Base-by-base conservation (phyloP, 2,888 invertebrate species). In the Heteromurus nitidus region DNA sequence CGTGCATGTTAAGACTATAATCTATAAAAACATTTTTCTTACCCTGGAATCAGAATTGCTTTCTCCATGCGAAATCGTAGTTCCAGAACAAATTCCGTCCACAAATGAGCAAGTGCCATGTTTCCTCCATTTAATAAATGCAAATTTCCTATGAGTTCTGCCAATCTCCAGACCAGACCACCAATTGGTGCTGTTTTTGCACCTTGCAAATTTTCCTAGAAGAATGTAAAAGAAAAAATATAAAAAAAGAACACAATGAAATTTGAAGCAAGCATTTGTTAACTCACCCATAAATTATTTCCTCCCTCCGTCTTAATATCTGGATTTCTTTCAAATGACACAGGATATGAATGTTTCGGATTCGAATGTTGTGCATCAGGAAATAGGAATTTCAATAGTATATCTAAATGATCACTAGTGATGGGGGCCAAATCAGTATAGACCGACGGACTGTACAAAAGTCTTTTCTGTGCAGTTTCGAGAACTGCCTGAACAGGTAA, bases 1-100 rank as follows among this genome's bases (percentile, higher is more conserved):
- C n/a, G n/a, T n/a, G n/a, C n/a, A n/a, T n/a, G n/a, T n/a, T n/a
- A n/a, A 36, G 36, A 9, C 36, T 36, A 36, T 13, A 36, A 36
- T 5, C 36, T 36, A 47, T 47, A 47, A 47, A 22, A 55, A 55
- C 24, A 55, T 55, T 7, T 30, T 62, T 93, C 95, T 94, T 90
- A 96, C 96, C 96, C 96, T 24, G 95, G 94, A 86, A 97, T 92
- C 44, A 91, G 88, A 82, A 94, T 91, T 70, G 92, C 92, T 87
- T 93, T 93, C 88, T 98, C 97, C 95, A 97, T 97, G 30, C 97
- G 91, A 88, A 94, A 95, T 83, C 97, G 92, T 89, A 99, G 92
- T 89, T 97, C 96, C 87, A 96, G 93, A 0, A 95, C 92, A 88
- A 99, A 95, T 89, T 97, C 97, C 88, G 95, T 95, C 47, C 98